Evolutionary conservation across 2,888 invertebrate species (phyloP).

Genomic region (Carcina quercana): DNA sequence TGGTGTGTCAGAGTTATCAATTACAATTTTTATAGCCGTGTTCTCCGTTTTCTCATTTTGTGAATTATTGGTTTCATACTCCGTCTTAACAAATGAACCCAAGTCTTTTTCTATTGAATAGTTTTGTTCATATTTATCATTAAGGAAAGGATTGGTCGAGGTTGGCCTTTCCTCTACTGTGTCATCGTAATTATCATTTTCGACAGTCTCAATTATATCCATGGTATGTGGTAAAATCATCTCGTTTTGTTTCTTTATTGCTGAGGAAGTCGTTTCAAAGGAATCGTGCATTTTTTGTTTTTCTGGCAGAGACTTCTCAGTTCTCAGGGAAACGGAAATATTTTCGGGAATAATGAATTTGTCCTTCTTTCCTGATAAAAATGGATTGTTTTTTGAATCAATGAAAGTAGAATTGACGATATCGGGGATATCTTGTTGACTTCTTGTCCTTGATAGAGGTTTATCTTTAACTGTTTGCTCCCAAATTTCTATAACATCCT

Average conservation of each 20-base stretch:
- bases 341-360: constrained; percentile 56
- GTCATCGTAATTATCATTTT: constrained; percentile 34
- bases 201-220: no score
- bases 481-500: no score
- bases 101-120: constrained; percentile 41
- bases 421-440: constrained; percentile 53
- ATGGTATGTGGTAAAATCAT: no score
- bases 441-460: constrained; percentile 20
- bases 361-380: constrained; percentile 34
- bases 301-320: constrained; percentile 33
- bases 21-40: constrained; percentile 36
- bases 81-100: constrained; percentile 45
- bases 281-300: constrained; percentile 21
- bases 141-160: constrained; percentile 48
- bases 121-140: constrained; percentile 37
- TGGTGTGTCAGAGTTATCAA: constrained; percentile 26
- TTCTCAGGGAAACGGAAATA: constrained; percentile 49
- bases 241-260: constrained; percentile 26
- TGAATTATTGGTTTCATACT: constrained; percentile 56
- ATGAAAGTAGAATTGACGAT: constrained; percentile 61
- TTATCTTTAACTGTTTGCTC: no score
- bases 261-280: constrained; percentile 29
- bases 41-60: constrained; percentile 48
- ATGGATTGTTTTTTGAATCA: constrained; percentile 36
- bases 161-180: constrained; percentile 31